Evolutionary conservation across 1,140 invertebrate species (phyloP).

Genomic region (Drosophila elegans): DNA sequence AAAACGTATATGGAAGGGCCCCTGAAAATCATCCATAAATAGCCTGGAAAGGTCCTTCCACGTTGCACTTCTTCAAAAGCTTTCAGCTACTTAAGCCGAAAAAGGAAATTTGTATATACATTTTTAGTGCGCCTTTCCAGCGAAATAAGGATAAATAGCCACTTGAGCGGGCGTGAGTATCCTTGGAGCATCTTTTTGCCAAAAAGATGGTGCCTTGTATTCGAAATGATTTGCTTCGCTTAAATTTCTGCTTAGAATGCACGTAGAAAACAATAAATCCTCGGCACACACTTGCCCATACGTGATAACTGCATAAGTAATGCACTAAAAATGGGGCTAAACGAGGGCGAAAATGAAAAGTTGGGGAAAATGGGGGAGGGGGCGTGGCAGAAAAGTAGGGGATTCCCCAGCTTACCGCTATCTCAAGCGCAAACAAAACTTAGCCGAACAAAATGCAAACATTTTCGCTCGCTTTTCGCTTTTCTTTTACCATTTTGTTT

Average conservation of each 20-base stretch:
- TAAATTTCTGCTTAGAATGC: conserved; percentile 61
- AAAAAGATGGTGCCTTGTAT: conserved; percentile 4
- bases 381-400: not conserved
- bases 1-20: conserved; percentile 2
- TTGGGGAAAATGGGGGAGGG: no score
- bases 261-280: conserved; percentile 63
- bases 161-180: conserved; percentile 24
- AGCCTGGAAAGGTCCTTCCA: conserved; percentile 14
- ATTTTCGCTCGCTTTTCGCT: conserved; percentile 50
- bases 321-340: conserved; percentile 49
- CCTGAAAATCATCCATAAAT: conserved; percentile 29
- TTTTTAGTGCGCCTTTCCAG: conserved; percentile 41
- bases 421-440: conserved; percentile 72
- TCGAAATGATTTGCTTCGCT: conserved; percentile 51
- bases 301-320: conserved; percentile 36
- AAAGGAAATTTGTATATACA: conserved; percentile 20
- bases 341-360: conserved; percentile 13
- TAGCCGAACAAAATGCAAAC: conserved; percentile 71
- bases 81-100: conserved; percentile 40
- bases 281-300: conserved; percentile 9
- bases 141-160: conserved; percentile 70
- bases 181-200: conserved; percentile 14
- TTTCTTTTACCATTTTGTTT: conserved; percentile 28
- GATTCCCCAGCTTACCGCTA: conserved; percentile 36
- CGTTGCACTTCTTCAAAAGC: conserved; percentile 23